Evolutionary conservation across 2,797 vertebrate species (phyloP).

Genomic region (Eulemur rubriventer): DNA sequence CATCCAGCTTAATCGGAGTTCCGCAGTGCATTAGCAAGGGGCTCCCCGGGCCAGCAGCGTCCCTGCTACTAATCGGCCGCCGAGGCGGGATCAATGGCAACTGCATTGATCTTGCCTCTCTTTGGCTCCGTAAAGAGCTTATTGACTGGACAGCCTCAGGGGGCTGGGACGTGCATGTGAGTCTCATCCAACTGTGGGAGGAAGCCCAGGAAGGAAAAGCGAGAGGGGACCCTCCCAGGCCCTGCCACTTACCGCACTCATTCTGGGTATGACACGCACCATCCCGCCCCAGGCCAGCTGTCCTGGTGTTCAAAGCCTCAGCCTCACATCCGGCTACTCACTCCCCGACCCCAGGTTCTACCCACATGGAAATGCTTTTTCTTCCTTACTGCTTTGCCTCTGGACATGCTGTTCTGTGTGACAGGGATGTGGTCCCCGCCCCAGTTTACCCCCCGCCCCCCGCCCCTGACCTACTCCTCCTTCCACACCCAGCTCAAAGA

Average conservation of each 20-base stretch:
- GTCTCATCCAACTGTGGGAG: background rate
- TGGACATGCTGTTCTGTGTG: background rate
- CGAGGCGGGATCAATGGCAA: constrained; percentile 47
- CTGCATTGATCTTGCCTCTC: constrained; percentile 67
- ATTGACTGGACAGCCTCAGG: constrained; percentile 64
- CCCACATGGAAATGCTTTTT: background rate
- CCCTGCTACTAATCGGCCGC: constrained; percentile 43
- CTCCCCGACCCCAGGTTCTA: background rate
- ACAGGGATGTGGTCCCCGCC: background rate
- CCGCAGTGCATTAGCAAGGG: background rate
- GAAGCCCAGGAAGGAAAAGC: background rate
- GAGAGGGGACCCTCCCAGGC: background rate
- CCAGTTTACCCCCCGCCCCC: background rate
- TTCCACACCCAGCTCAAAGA: background rate
- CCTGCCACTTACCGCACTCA: background rate
- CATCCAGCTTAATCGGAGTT: constrained; percentile 48
- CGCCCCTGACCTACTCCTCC: background rate
- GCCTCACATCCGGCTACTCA: background rate
- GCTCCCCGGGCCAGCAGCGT: background rate
- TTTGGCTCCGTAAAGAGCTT: constrained; percentile 73
- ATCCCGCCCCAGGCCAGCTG: background rate
- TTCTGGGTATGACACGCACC: background rate
- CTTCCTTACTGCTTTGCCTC: background rate
- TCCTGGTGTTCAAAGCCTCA: background rate
- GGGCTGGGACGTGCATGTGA: background rate